Evolutionary conservation across 2,888 invertebrate species (phyloP).

Genomic region (Cybosia mesomella): DNA sequence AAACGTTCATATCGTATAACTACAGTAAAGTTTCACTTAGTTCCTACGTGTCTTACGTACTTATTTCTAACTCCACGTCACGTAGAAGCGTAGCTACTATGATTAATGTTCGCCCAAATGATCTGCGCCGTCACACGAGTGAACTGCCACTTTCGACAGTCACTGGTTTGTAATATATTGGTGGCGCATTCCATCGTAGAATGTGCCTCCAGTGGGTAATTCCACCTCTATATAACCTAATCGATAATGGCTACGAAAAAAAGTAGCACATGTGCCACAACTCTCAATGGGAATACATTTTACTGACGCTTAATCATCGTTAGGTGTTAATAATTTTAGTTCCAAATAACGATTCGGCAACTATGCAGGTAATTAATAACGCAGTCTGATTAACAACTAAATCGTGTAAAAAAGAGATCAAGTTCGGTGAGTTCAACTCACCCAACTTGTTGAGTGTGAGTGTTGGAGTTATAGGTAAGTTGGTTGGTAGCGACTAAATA

Average conservation of each 20-base stretch:
- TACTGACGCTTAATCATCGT: conserved; percentile 26
- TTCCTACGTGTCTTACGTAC: neutral
- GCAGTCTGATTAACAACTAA: neutral
- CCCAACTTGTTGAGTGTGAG: too few relatives aligned
- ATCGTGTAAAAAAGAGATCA: too few relatives aligned
- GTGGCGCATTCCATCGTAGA: conserved; percentile 28
- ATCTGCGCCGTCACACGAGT: conserved; percentile 10
- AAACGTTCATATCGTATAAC: neutral
- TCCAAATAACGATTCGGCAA: neutral
- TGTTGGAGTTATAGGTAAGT: too few relatives aligned
- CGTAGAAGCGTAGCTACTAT: neutral
- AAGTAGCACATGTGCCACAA: conserved; percentile 43
- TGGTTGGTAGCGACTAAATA: too few relatives aligned
- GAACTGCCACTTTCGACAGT: conserved; percentile 29
- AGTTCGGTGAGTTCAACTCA: too few relatives aligned
- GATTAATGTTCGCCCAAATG: conserved; percentile 6
- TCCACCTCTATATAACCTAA: conserved; percentile 42
- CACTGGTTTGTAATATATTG: conserved; percentile 39
- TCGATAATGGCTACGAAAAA: conserved; percentile 40
- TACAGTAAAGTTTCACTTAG: neutral
- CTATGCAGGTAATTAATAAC: neutral
- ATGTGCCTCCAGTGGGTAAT: conserved; percentile 24
- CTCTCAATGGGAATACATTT: conserved; percentile 39
- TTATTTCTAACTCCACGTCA: conserved; percentile 2
- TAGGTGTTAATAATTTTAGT: conserved; percentile 9